Base-by-base conservation (phyloP, 1,140 invertebrate genomes). In the Chrysomallon squamiferum region DNA sequence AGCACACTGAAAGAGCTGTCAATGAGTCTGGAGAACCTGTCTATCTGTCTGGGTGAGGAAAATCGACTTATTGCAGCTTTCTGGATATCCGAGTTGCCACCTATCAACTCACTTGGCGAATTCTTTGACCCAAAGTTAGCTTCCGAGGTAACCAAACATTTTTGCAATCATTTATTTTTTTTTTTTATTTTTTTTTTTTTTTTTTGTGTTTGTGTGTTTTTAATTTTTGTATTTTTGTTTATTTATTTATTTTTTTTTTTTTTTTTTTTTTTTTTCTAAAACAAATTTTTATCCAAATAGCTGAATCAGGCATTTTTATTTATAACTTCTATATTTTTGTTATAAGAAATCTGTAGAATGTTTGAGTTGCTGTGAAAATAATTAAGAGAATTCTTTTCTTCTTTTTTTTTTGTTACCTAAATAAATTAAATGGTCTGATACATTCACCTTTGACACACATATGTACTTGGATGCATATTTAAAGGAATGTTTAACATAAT, bases 1-100 rank as follows among this genome's bases (percentile, higher is more conserved):
- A 72, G 70, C 54, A 75, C 68, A 13, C 43, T 77, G 54, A 72
- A 73, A 47, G 73, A 77, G 35, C 52, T 77, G 22, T 66, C 70
- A 1, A 41, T 72, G 15, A 61, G 62, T 52, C 61, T 68, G 15
- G 68, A 77, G 58, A 73, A 77, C 41, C 49, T 75, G 20, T 43
- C 59, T 11, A 73, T 74, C 27, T 77, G 75, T 62, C 61, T 75
- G 47, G 62, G 65, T 45, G 68, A 75, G 50, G 68, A 72, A 41
- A 66, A 61, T n/a, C 66, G 65, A 35, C 61, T 77, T 13, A 67
- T 77, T 13, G 32, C 43, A 27, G 61, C 62, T 15, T 77, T 77
- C 68, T 77, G 75, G 75, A 59, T 69, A 13, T 69, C 69, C 13
- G 59, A 66, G 49, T 61, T 77, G 41, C 75, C 75, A 27, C 66